Evolutionary conservation across 2,888 invertebrate genomes (phyloP), one percentile per base, ranked within the genome.

Genomic region (Peribatodes rhomboidaria): DNA sequence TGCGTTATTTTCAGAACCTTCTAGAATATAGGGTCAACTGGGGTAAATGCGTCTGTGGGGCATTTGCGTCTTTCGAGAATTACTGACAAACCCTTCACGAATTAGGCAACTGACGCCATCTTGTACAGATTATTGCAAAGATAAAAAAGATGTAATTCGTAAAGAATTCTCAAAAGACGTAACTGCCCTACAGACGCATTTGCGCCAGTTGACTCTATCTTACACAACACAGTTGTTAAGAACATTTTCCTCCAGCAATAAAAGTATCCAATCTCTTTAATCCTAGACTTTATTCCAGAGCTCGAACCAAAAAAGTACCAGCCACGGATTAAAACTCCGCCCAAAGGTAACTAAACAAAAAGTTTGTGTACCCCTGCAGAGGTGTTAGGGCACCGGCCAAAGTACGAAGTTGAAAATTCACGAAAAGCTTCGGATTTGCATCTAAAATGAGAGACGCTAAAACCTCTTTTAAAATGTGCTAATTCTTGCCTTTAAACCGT

Each of bases 341-440:
- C 53, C 20, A 31, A 59, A 55, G 64, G 59, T 64, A 55, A 54
- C 58, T 35, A 61, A 61, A 65, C 56, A 61, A 60, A 64, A 57
- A 60, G 44, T 55, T 60, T 55, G n/a, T 55, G 8, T 42, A 44
- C n/a, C 61, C 35, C 44, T 9, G 46, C 33, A 60, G 54, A 67
- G 67, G 67, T 67, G 63, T 67, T 63, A 63, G 58, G 54, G 47
- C 56, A 41, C 31, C 47, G 56, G 59, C 56, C 50, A 41, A 39
- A 44, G 60, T 56, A 54, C 46, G 57, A 61, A 61, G 67, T 62
- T 50, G 69, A 59, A 73, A 76, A 73, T 71, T 74, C 70, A 53
- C 73, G 69, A 57, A 77, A 80, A 78, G 76, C 80, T 80, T 79
- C 76, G 82, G 87, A 86, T 89, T 89, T 88, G 83, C 88, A 89